Percentiles rank a stretch among this genome's conserved stretches.
Evolutionary conservation across 1,140 invertebrate species (phyloP).

Genomic region (Eurosta solidaginis): DNA sequence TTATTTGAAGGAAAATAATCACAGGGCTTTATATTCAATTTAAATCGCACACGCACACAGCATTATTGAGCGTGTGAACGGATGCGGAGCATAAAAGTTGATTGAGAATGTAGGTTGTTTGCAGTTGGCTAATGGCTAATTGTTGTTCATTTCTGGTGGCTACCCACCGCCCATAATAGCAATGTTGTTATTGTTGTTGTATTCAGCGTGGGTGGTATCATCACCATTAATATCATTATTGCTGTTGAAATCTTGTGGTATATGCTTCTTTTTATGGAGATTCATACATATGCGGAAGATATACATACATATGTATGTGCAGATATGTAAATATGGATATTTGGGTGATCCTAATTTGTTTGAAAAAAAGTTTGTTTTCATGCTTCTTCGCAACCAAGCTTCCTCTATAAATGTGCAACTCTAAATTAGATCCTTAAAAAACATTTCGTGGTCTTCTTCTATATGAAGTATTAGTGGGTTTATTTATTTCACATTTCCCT

Average conservation of each 20-base stretch:
- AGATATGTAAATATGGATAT: background rate
- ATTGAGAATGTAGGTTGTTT: slow-evolving; percentile 11
- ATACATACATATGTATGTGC: background rate
- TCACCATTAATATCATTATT: slow-evolving; percentile 17
- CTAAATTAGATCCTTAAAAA: no score
- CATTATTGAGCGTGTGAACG: background rate
- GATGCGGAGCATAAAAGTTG: background rate
- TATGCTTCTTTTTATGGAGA: background rate
- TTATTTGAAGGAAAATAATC: slow-evolving; percentile 37
- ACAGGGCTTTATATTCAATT: slow-evolving; percentile 14
- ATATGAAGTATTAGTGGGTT: no score
- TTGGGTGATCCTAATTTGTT: background rate
- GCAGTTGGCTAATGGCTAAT: slow-evolving; percentile 12
- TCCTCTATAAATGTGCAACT: no score
- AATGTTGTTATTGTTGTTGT: background rate
- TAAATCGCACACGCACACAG: background rate
- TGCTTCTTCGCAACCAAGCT: no score
- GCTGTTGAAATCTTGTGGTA: slow-evolving; percentile 9
- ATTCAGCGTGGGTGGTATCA: background rate
- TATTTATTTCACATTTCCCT: no score
- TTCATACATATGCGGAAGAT: background rate
- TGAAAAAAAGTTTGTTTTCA: no score
- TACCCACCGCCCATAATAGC: no score
- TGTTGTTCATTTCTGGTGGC: background rate
- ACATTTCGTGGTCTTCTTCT: no score